Evolutionary conservation across 2,797 vertebrate species (phyloP), one percentile per base, ranked within the genome.

Genomic region (Okamejei kenojei): DNA sequence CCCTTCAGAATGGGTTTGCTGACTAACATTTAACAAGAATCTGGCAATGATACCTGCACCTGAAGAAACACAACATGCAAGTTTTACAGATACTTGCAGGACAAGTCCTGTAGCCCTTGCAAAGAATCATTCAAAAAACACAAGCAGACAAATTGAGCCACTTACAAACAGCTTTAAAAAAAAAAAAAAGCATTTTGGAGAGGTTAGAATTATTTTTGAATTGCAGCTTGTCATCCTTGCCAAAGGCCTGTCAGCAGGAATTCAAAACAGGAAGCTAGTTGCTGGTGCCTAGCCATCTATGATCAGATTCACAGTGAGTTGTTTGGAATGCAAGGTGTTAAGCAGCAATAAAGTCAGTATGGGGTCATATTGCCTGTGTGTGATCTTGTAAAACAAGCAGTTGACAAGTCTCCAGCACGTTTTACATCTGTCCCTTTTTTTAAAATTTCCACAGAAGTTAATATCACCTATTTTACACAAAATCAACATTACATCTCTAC

Each of bases 321-420:
- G n/a, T 68, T 88, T 84, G 54, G 81, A 61, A 61, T 84, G 58
- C 54, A 84, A 84, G 63, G 63, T 68, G 61, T 68, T 88, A 68
- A 88, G 81, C 81, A 84, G 54, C 1, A 68, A 35, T 29, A 68
- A 88, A 88, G 61, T 88, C 78, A 79, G 26, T 35, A 35, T 21
- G 78, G 32, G 15, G 32, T 35, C n/a, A 88, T 68, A 9, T 88
- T 88, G 84, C 65, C n/a, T 2, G 15, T 35, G 61, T 68, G 63
- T 32, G 4, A 68, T 68, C 15, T 0, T 88, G 61, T 78, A 15
- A 78, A 78, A 78, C 77, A 17, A 35, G 8, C 32, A 74, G 77
- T 1, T 35, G 32, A 32, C n/a, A 19, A 68, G 63, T 68, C 4
- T n/a, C 7, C 63, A 88, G 9, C 17, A n/a, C 23, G n/a, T 9